Percentiles rank a stretch among this genome's conserved stretches.
Conservation (phyloP, 2,888 invertebrate genomes). For the Brachypterus glaber region DNA sequence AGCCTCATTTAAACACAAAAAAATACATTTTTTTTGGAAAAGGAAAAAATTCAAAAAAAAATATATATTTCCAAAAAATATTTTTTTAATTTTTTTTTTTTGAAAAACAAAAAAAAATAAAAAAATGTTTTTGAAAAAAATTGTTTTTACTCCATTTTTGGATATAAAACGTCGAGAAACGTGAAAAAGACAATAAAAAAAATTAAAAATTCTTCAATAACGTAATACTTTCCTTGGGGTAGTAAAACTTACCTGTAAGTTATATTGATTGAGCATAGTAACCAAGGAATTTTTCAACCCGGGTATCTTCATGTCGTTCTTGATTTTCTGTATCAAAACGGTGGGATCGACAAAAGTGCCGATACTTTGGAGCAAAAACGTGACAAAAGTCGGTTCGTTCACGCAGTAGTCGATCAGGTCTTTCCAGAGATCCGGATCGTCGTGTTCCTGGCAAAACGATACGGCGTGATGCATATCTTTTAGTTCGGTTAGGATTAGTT, state of each 20-base stretch:
- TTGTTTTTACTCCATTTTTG: too few species aligned
- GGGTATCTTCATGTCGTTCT: constrained; percentile 75
- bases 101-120: too few species aligned
- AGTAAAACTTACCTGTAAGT: constrained; percentile 57
- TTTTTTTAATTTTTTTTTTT: too few species aligned
- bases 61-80: too few species aligned
- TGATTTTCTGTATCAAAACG: constrained; percentile 69
- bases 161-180: too few species aligned
- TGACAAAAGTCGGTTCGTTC: constrained; percentile 70
- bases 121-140: too few species aligned
- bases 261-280: constrained; percentile 93
- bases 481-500: constrained; percentile 75
- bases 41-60: too few species aligned
- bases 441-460: constrained; percentile 92
- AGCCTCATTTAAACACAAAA: too few species aligned
- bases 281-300: constrained; percentile 83
- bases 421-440: constrained; percentile 88
- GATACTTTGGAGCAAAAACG: constrained; percentile 60
- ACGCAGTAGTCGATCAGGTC: constrained; percentile 81
- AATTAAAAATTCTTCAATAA: neutral
- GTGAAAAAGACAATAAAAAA: too few species aligned
- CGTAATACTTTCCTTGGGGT: neutral
- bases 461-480: constrained; percentile 90
- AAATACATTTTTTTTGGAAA: too few species aligned
- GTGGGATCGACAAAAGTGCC: constrained; percentile 86